Evolutionary conservation across 2,888 invertebrate species (phyloP).

Genomic region (Xestia rhomboidea): DNA sequence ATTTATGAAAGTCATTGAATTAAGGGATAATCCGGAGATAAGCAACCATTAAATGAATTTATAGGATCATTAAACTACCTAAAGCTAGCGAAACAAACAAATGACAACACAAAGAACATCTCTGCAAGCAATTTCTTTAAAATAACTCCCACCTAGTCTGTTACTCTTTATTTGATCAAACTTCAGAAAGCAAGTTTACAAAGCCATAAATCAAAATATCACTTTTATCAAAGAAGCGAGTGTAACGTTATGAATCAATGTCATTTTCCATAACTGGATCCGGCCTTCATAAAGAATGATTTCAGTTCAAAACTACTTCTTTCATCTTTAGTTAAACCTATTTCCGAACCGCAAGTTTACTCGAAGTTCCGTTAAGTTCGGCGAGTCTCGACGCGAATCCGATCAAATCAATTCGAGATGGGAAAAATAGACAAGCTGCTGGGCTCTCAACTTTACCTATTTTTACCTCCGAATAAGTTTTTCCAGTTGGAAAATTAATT

Average conservation of each 20-base stretch:
- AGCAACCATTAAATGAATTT: slow-evolving; percentile 57
- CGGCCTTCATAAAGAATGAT: slow-evolving; percentile 82
- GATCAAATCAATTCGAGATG: slow-evolving; percentile 86
- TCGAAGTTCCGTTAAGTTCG: slow-evolving; percentile 81
- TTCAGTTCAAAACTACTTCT: slow-evolving; percentile 83
- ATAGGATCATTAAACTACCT: slow-evolving; percentile 41
- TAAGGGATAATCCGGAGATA: slow-evolving; percentile 66
- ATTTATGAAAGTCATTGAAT: slow-evolving; percentile 73
- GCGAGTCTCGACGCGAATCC: slow-evolving; percentile 80
- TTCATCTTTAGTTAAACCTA: slow-evolving; percentile 84
- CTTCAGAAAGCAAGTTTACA: slow-evolving; percentile 48
- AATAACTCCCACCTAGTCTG: slow-evolving; percentile 6
- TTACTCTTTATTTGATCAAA: slow-evolving; percentile 50
- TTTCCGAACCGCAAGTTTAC: slow-evolving; percentile 82
- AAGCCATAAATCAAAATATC: slow-evolving; percentile 59
- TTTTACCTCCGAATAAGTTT: slow-evolving; percentile 73
- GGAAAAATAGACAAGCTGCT: slow-evolving; percentile 82
- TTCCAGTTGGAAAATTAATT: slow-evolving; percentile 72
- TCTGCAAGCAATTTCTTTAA: not conserved
- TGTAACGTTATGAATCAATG: slow-evolving; percentile 81
- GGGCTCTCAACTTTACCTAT: slow-evolving; percentile 78
- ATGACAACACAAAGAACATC: not conserved
- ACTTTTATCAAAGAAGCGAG: slow-evolving; percentile 62
- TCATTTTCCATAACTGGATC: slow-evolving; percentile 79
- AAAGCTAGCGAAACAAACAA: slow-evolving; percentile 28